phyloP scores from a whole-genome alignment of 2,113 vertebrate species.

The Girardinichthys multiradiatus region DNA sequence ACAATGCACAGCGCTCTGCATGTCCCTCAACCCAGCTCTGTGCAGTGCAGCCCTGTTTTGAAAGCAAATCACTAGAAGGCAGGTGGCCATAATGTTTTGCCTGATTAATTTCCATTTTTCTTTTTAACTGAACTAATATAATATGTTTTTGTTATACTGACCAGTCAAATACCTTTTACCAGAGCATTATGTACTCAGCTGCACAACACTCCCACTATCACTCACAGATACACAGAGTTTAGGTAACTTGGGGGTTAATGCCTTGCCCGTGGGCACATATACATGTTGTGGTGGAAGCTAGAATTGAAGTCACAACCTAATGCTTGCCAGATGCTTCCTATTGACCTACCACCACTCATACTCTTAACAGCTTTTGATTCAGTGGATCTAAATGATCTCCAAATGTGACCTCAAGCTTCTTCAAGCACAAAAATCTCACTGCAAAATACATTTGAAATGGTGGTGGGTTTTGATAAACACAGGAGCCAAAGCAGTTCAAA shows the following conservation, averaged over 20 bases:
- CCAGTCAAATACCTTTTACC: no score
- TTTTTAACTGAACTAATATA: not conserved
- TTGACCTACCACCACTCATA: no score
- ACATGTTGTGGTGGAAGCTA: no score
- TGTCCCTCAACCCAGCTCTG: not conserved
- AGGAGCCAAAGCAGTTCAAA: constrained; percentile 12
- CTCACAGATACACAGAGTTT: no score
- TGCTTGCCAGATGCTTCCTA: no score
- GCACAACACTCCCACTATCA: no score
- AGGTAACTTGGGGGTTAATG: no score
- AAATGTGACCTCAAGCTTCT: not conserved
- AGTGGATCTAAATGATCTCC: not conserved
- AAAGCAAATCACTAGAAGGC: not conserved
- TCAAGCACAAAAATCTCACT: not conserved
- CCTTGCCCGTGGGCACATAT: no score
- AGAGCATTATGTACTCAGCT: no score
- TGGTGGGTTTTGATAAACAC: not conserved
- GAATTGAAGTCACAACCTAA: no score
- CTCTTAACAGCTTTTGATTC: not conserved
- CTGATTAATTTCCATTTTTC: not conserved
- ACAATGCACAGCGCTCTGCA: no score
- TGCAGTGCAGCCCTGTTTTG: not conserved
- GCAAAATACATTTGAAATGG: not conserved
- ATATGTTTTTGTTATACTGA: no score
- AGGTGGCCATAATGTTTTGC: not conserved